Conservation (phyloP, 2,888 invertebrate genomes). For the Oscheius myriophilus region DNA sequence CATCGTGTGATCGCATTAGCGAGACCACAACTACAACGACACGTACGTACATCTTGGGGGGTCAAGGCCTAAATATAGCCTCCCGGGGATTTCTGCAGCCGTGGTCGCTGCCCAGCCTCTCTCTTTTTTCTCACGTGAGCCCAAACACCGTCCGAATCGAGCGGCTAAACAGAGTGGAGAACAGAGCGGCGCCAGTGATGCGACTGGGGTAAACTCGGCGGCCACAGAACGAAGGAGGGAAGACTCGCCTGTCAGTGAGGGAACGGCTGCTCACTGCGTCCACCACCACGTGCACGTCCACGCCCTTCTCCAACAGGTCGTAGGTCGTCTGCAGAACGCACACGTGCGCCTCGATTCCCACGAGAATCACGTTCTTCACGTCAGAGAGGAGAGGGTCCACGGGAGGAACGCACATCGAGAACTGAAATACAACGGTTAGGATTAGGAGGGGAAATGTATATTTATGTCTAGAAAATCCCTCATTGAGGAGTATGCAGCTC, state of each 20-base stretch:
- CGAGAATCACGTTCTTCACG: constrained; percentile 71
- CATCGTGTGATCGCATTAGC: no score
- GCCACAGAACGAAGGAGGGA: constrained; percentile 1
- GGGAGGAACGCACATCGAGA: constrained; percentile 76
- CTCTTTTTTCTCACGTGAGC: not conserved
- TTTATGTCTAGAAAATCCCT: no score
- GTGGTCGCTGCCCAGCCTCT: no score
- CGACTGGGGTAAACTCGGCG: constrained; percentile 22
- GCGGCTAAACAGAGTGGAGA: constrained; percentile 29
- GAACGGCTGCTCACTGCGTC: constrained; percentile 76
- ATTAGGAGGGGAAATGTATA: not conserved
- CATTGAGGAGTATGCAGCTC: no score
- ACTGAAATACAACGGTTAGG: constrained; percentile 59
- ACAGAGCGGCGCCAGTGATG: constrained; percentile 26
- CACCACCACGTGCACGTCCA: constrained; percentile 76
- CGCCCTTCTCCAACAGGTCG: constrained; percentile 74
- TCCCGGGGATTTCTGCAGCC: no score
- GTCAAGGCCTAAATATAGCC: no score
- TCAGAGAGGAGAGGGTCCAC: constrained; percentile 71
- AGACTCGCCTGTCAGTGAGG: constrained; percentile 72
- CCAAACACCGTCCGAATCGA: constrained; percentile 12
- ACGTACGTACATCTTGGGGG: no score
- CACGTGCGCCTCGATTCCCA: constrained; percentile 76
- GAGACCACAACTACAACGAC: no score
- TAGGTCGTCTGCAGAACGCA: constrained; percentile 77